A percentile compares a stretch with the other conserved stretches of the same genome.
Evolutionary conservation across 2,888 invertebrate genomes (phyloP).

Genomic region (Vannuccia rotundouncinata): DNA sequence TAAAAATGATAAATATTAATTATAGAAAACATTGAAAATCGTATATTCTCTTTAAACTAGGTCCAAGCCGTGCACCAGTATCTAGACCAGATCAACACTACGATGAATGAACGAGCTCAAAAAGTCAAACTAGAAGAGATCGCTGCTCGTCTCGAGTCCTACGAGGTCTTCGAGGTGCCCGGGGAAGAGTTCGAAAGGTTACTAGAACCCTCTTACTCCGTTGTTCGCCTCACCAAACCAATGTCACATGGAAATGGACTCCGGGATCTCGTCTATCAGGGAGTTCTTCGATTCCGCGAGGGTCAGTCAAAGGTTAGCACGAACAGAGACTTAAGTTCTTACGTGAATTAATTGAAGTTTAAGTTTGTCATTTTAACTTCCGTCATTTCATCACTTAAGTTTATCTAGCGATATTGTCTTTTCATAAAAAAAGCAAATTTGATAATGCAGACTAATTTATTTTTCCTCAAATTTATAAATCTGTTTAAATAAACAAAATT

Average conservation of each 20-base stretch:
- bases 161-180: not conserved
- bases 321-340: too few relatives aligned
- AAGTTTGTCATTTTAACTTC: too few relatives aligned
- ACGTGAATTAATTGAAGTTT: too few relatives aligned
- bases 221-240: not conserved
- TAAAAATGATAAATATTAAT: too few relatives aligned
- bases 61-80: conserved; percentile 1
- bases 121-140: not conserved
- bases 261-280: not conserved
- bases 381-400: too few relatives aligned
- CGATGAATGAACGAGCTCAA: not conserved
- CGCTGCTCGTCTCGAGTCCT: not conserved
- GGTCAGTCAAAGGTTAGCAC: not conserved
- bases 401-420: too few relatives aligned
- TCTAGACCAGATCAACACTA: conserved; percentile 4
- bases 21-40: too few relatives aligned
- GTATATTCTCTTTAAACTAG: not conserved
- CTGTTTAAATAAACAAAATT: too few relatives aligned
- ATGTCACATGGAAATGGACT: not conserved
- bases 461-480: too few relatives aligned
- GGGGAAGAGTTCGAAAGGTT: not conserved
- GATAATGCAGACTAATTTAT: too few relatives aligned
- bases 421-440: too few relatives aligned
- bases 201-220: not conserved
- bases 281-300: not conserved